Evolutionary conservation across 1,140 invertebrate species (phyloP), one percentile per base, ranked within the genome.

Genomic region (Pomacea maculata): DNA sequence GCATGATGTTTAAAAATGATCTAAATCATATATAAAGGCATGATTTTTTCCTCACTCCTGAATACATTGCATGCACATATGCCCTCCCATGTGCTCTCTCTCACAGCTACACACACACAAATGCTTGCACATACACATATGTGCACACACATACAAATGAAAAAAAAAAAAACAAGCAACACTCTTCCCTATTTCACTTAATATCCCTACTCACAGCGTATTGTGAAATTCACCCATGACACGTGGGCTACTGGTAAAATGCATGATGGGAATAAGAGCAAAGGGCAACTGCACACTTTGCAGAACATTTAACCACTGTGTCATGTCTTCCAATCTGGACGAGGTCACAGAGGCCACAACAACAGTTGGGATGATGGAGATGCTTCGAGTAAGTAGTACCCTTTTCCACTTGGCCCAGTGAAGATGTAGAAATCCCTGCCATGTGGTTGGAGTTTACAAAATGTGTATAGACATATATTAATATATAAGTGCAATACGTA

Each of bases 291-390:
- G 96, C 0, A 97, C 91, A 83, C 94, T 95, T 95, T 97, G 97
- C 8, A 97, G 93, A 6, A 95, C 96, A 91, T 98, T 98, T 6
- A 98, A 91, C 75, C 96, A 92, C 88, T 97, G 96, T 88, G 98
- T 98, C 94, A 98, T 94, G 34, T 91, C 92, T 68, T 95, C 96
- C 67, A 98, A 91, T 83, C 96, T 93, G 34, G 94, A 89, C 83
- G 97, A 94, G 73, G 95, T 92, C 71, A 87, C 95, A 83, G 95
- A 94, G 6, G 96, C 96, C 0, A 96, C 93, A 17, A 95, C 92
- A 82, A 98, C 95, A 17, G 96, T 97, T 11, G 97, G 97, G 14
- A 96, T 91, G 86, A 98, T 97, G 34, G 97, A 96, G 83, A 98
- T 96, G 6, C 94, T 93, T 83, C 97, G 93, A 0, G 97, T 98